Base-by-base conservation (phyloP, 2,113 vertebrate species). In the Aplodontia rufa region DNA sequence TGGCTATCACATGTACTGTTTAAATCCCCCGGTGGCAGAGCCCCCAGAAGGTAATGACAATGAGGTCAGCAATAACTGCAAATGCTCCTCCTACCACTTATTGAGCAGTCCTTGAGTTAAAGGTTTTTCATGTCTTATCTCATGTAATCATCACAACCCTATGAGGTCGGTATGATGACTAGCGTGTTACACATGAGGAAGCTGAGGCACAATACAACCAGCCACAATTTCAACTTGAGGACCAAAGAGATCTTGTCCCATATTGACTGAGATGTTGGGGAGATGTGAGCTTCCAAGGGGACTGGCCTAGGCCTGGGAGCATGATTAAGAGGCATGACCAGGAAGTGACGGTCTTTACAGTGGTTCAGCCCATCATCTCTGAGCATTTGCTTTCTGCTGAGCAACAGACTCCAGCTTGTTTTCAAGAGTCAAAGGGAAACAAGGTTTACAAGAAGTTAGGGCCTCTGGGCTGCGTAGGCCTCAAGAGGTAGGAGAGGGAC, bases 1-100 rank as follows among this genome's bases (percentile, higher is more conserved):
- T 96, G 99, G 99, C 96, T 99, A 99, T 98, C 99, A 99, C 98
- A 99, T 99, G 99, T 99, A 99, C 98, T 99, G 99, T 98, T 99
- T 99, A 98, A 99, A 99, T 94, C 99, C 99, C 66, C 99, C 99
- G 0, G 99, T 99, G 98, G 99, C 99, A 94, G 99, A 99, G 96
- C 99, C 99, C 87, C 99, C 99, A 55, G 99, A 99, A 99, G 99
- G 99, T 99, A 99, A 98, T 55, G 60, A 42, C 4, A 10, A 96
- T 84, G 89, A 97, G 87, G 6, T 71, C 53, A 75, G 30, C 75
- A 96, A 40, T 93, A 58, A 92, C 79, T 96, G n/a, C 49, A 87
- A 6, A 37, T 13, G 64, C 75, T 45, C 1, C 87, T 9, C n/a
- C 45, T 47, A 4, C 68, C 30, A 26, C 72, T 91, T 51, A 24